Conservation (phyloP, 2,113 vertebrate genomes). For the Atlantisia rogersi region DNA sequence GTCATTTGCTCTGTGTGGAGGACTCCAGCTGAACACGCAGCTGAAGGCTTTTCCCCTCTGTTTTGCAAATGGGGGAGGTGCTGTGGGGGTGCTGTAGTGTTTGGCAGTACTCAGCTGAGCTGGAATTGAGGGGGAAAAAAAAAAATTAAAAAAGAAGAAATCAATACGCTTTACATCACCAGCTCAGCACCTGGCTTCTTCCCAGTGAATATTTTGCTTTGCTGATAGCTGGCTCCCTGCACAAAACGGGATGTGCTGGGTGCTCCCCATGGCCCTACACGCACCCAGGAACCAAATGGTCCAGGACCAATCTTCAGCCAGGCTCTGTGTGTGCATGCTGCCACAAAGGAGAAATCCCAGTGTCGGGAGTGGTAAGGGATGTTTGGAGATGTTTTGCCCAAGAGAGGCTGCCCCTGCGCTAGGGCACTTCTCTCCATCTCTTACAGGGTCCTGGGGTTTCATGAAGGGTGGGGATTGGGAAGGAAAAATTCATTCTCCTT, state of each 20-base stretch:
- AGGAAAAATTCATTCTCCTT: not conserved
- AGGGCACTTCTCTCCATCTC: not conserved
- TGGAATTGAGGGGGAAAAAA: not conserved
- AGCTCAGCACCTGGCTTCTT: not conserved
- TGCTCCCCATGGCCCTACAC: not conserved
- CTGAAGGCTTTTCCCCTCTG: not conserved
- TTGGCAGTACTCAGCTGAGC: not conserved
- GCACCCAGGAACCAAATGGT: not conserved
- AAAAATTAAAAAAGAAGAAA: not conserved
- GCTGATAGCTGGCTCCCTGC: not conserved
- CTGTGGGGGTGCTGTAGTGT: too few species aligned
- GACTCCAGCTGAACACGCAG: not conserved
- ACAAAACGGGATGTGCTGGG: not conserved
- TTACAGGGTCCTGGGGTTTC: fast-evolving
- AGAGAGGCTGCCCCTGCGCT: not conserved
- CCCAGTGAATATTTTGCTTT: not conserved
- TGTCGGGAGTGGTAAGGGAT: not conserved
- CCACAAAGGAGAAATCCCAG: fast-evolving
- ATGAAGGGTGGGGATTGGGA: not conserved
- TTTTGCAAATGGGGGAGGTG: not conserved
- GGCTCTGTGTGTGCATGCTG: fast-evolving
- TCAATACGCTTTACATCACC: not conserved
- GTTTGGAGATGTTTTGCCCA: not conserved
- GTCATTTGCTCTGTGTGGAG: not conserved
- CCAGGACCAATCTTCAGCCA: not conserved